Conservation (phyloP, 2,113 vertebrate genomes). For the Mesitornis unicolor region DNA sequence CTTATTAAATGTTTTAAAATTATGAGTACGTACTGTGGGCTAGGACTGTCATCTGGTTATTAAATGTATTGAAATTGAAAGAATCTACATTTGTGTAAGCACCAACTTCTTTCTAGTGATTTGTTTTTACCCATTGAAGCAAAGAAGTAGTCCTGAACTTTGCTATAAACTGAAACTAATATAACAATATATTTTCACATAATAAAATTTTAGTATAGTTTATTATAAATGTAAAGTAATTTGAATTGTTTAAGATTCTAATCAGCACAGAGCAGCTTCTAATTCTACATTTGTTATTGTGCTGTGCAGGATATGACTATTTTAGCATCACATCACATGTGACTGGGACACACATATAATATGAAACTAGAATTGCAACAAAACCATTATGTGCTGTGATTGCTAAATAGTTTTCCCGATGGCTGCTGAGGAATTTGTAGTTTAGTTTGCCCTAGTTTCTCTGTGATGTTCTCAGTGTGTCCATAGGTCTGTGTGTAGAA, state of each 20-base stretch:
- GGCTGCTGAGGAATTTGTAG: not conserved
- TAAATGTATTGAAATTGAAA: not conserved
- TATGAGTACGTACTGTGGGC: not conserved
- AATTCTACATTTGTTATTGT: not conserved
- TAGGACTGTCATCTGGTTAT: not conserved
- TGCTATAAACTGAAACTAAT: not conserved
- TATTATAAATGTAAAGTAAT: not conserved
- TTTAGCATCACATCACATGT: rapidly evolving
- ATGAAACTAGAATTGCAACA: not conserved
- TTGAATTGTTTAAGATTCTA: not conserved
- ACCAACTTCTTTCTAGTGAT: not conserved
- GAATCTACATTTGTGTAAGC: not conserved
- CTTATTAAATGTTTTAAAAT: not conserved
- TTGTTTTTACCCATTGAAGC: not conserved
- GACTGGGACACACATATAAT: not conserved
- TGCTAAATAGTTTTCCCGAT: not conserved
- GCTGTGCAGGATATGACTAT: not conserved
- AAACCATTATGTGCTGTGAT: not conserved
- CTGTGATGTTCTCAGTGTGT: not conserved
- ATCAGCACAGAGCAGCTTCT: not conserved
- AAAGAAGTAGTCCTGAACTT: not conserved
- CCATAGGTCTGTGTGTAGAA: not conserved
- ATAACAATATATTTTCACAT: not conserved
- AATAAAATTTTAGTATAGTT: not conserved
- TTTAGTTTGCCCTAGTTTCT: not conserved